These are phyloP conservation scores for Papilio gigon DNA, from an alignment of 2,888 invertebrate genomes.

Conservation along the genomic window DNA sequence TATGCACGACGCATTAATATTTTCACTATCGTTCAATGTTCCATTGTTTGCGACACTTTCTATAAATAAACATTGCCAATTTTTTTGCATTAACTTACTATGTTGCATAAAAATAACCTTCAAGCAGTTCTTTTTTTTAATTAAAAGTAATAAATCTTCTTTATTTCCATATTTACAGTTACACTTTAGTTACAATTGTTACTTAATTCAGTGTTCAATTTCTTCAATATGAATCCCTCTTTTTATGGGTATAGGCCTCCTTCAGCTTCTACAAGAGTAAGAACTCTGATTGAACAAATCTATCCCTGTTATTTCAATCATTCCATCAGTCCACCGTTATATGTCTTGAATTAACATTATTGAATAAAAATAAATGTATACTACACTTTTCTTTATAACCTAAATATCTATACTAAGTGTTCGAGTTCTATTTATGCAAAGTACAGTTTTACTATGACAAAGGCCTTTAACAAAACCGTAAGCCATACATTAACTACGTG, in stretches of 20 bases:
- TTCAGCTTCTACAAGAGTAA: no score
- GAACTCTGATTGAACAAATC: no score
- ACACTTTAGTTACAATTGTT: no score
- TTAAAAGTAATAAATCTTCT: neutral
- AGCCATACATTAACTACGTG: slow-evolving; percentile 30
- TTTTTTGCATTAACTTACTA: slow-evolving; percentile 47
- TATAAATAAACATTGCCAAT: slow-evolving; percentile 66
- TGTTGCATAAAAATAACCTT: neutral
- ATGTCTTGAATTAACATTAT: no score
- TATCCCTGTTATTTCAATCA: no score
- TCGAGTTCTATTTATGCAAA: neutral
- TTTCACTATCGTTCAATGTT: slow-evolving; percentile 80
- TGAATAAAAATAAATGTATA: no score
- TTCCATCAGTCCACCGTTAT: no score
- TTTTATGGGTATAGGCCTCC: no score
- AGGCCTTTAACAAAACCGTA: slow-evolving; percentile 45
- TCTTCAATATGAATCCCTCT: no score
- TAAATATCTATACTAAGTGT: slow-evolving; percentile 2
- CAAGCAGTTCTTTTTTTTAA: slow-evolving; percentile 4
- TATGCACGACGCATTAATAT: slow-evolving; percentile 61
- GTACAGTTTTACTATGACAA: slow-evolving; percentile 50
- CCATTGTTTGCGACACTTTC: slow-evolving; percentile 74
- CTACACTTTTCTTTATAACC: slow-evolving; percentile 1
- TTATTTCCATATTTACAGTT: no score
- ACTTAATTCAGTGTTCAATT: no score